Percentiles rank a stretch among this genome's conserved stretches.
Conservation (phyloP, 2,113 vertebrate genomes). For the rabbit (Oryctolagus cuniculus) region mOryCun1.1 NC_091432.1:121040001-121040500, state of each 20-base stretch:
- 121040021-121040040: neutral
- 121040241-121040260: neutral
- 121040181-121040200: no score
- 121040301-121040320: neutral
- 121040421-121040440: neutral
- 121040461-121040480: neutral
- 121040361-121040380: neutral
- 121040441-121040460: neutral
- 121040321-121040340: neutral
- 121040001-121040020: neutral
- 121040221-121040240: neutral
- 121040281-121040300: neutral
- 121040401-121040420: neutral
- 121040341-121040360: neutral
- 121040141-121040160: neutral
- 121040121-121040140: neutral
- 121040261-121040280: neutral
- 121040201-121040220: neutral
- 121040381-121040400: no score
- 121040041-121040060: neutral
- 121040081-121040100: conserved; percentile 15
- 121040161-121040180: neutral
- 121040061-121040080: neutral
- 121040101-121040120: neutral
- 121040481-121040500: neutral